A percentile compares a stretch with the other conserved stretches of the same genome.
Conservation (phyloP, 2,888 invertebrate genomes). For the Phyto melanocephala region DNA sequence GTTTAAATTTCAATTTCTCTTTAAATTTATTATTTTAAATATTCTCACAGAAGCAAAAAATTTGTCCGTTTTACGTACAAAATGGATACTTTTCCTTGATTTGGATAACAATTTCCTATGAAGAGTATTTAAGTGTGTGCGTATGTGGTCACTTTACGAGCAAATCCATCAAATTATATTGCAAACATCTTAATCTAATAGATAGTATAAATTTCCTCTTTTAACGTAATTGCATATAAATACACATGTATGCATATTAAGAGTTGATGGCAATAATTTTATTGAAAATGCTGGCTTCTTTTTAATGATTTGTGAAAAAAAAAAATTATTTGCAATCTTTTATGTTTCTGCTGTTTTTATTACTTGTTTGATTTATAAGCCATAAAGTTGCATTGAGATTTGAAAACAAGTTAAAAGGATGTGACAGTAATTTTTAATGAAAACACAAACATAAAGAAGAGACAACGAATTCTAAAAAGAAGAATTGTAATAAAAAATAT, state of each 20-base stretch:
- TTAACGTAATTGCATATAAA: background rate
- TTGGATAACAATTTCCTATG: slow-evolving; percentile 25
- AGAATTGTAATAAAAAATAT: slow-evolving; percentile 42
- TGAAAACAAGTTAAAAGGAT: slow-evolving; percentile 33
- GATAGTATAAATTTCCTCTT: background rate
- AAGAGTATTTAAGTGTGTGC: background rate
- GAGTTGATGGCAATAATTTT: slow-evolving; percentile 10
- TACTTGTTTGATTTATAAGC: slow-evolving; percentile 31
- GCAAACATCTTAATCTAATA: slow-evolving; percentile 24
- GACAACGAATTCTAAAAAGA: background rate
- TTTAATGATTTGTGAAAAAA: background rate
- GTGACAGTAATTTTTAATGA: slow-evolving; percentile 38
- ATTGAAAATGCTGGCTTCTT: background rate
- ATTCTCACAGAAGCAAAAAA: too few species aligned
- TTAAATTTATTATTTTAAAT: too few species aligned
- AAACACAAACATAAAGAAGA: slow-evolving; percentile 3
- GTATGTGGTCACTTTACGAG: background rate
- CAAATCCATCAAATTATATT: slow-evolving; percentile 1
- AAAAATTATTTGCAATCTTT: background rate
- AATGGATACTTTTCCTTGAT: slow-evolving; percentile 8
- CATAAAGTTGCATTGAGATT: slow-evolving; percentile 36
- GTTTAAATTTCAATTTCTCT: too few species aligned
- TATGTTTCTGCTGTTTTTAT: background rate
- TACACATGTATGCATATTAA: background rate
- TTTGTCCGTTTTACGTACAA: background rate